Base-by-base conservation (phyloP, 2,888 invertebrate genomes). In the Lasioglossum pauxillum region DNA sequence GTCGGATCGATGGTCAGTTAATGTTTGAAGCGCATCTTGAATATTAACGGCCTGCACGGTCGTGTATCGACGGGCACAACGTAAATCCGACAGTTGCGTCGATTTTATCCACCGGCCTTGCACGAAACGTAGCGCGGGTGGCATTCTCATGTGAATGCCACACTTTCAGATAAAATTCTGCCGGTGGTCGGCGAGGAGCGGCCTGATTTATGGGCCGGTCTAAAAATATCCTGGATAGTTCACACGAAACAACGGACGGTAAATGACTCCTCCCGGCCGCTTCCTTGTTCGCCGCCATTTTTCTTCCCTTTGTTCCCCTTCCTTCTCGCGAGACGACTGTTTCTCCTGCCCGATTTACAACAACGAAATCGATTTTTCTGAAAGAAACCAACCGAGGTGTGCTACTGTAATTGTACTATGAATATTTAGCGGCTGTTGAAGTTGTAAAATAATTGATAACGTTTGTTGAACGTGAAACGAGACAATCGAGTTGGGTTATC, bases 21-120 rank as follows among this genome's bases (percentile, higher is more conserved):
- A 79, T 77, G 74, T 75, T 83, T 77, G 71, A 76, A 67, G 35
- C 74, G 41, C 31, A 12, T 60, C 74, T 75, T 10, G 41, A 82
- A 84, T 83, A 83, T 84, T 84, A 78, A 84, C 64, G 60, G 75
- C 2, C 19, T 12, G 38, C 75, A n/a, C 57, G 49, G 78, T 75
- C 41, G 16, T 41, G n/a, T 75, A 84, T 84, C 75, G 84, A 84
- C 69, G 77, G 49, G 12, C 64, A 41, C n/a, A 73, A 75, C 71
- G 72, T 53, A 81, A 78, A 69, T 80, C 72, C 44, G 72, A 74
- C 60, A 77, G 84, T 84, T 80, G 80, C 72, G 79, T 41, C 76
- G 85, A 86, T 84, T 82, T 85, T 89, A 89, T 89, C 83, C 75
- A 38, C 64, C 38, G 80, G 64, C 81, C 88, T 90, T 75, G 82